A percentile compares a stretch with the other conserved stretches of the same genome.
Conservation (phyloP, 92 coral and sea anemone species). For the Anthopleura xanthogrammica region DNA sequence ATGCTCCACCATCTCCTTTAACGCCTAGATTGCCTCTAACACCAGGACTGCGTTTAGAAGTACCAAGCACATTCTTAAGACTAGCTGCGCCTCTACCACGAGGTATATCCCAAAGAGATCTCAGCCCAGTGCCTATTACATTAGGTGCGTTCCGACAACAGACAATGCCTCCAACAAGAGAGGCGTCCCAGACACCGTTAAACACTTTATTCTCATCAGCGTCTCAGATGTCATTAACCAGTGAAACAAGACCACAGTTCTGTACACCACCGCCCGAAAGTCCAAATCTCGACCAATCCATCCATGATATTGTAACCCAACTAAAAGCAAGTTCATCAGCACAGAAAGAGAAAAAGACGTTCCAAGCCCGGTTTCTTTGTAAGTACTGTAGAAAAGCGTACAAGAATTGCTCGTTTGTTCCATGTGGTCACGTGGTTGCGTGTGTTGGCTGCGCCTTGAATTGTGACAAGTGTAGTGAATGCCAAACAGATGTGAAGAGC, state of each 20-base stretch:
- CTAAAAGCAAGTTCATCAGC: conserved; percentile 12
- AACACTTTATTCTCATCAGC: neutral
- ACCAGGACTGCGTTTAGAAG: neutral
- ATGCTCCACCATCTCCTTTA: conserved; percentile 8
- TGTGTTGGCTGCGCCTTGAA: conserved; percentile 34
- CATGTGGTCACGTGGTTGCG: conserved; percentile 39
- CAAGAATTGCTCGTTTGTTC: conserved; percentile 37
- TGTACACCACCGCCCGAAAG: neutral
- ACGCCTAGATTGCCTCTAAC: neutral
- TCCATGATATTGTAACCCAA: conserved; percentile 4
- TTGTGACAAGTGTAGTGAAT: conserved; percentile 27
- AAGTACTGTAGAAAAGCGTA: conserved; percentile 23
- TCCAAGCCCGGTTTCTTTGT: conserved; percentile 29
- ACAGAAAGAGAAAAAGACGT: conserved; percentile 14
- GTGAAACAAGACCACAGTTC: neutral
- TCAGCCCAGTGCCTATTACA: neutral
- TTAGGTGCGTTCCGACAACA: neutral
- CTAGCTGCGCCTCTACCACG: neutral
- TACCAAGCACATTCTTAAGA: neutral
- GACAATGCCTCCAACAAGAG: neutral
- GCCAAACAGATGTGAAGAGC: conserved; percentile 22
- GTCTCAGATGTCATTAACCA: neutral
- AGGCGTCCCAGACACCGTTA: neutral
- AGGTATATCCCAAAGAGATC: neutral
- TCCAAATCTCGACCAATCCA: neutral